Evolutionary conservation across 2,797 vertebrate genomes (phyloP).

Genomic region (Lacerta viridis): DNA sequence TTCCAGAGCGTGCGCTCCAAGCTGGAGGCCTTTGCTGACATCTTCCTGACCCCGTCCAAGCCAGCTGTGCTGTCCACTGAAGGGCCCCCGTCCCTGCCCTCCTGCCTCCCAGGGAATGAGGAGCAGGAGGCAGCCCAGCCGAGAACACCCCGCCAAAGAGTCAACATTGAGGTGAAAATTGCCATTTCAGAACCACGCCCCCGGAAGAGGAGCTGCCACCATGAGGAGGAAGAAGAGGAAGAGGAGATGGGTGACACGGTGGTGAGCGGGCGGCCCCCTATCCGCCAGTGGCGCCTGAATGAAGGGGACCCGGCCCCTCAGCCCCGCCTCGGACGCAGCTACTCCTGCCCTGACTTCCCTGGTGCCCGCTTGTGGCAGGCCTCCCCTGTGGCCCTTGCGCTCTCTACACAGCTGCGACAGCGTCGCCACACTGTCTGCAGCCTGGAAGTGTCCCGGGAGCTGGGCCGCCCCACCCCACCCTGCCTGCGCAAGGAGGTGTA

Average conservation of each 20-base stretch:
- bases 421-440: slow-evolving; percentile 89
- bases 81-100: neutral
- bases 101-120: neutral
- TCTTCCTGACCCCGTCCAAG: slow-evolving; percentile 79
- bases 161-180: slow-evolving; percentile 76
- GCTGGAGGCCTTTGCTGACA: slow-evolving; percentile 92
- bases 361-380: slow-evolving; percentile 45
- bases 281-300: slow-evolving; percentile 68
- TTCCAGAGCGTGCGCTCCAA: slow-evolving; percentile 90
- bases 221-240: slow-evolving; percentile 13
- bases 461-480: slow-evolving; percentile 50
- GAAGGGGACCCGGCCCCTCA: slow-evolving; percentile 56
- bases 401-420: slow-evolving; percentile 50
- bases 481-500: slow-evolving; percentile 93
- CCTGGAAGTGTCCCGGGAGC: slow-evolving; percentile 78
- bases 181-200: slow-evolving; percentile 69
- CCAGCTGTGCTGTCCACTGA: slow-evolving; percentile 32
- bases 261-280: slow-evolving; percentile 73
- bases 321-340: slow-evolving; percentile 82
- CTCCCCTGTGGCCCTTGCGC: slow-evolving; percentile 43
- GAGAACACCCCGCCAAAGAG: slow-evolving; percentile 23
- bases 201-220: slow-evolving; percentile 41
- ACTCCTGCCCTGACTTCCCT: slow-evolving; percentile 88
- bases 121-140: neutral
- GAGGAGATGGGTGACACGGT: slow-evolving; percentile 7